phyloP scores from a whole-genome alignment of 2,888 invertebrate species.

The Pyrgus malvae region DNA sequence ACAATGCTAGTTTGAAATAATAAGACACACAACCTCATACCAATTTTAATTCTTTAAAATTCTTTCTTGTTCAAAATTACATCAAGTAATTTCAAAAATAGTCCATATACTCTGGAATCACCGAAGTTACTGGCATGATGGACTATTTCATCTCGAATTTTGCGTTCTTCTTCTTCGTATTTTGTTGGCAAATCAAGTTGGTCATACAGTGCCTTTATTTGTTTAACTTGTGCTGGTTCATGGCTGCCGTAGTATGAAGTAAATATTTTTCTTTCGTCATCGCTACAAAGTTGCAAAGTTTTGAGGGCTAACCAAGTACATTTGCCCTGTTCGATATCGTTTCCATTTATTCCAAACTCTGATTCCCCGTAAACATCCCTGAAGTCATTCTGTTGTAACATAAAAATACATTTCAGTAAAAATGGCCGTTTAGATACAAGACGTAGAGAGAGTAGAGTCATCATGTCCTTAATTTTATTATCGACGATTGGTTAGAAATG shows the following conservation, averaged over 20 bases:
- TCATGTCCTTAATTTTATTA: too few relatives aligned
- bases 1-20: too few relatives aligned
- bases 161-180: slow-evolving; percentile 87
- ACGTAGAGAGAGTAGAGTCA: too few relatives aligned
- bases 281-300: slow-evolving; percentile 87
- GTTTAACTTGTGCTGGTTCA: slow-evolving; percentile 83
- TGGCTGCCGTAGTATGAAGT: slow-evolving; percentile 86
- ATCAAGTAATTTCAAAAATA: background rate
- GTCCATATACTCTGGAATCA: slow-evolving; percentile 53
- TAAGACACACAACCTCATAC: too few relatives aligned
- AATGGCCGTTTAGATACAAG: too few relatives aligned
- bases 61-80: background rate
- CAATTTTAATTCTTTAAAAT: background rate
- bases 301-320: slow-evolving; percentile 96
- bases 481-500: too few relatives aligned
- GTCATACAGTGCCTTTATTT: slow-evolving; percentile 63
- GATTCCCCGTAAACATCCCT: slow-evolving; percentile 56
- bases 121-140: slow-evolving; percentile 87
- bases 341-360: slow-evolving; percentile 92
- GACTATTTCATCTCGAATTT: slow-evolving; percentile 86
- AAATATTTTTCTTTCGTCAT: slow-evolving; percentile 78
- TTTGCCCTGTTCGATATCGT: slow-evolving; percentile 96
- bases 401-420: background rate
- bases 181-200: slow-evolving; percentile 86
- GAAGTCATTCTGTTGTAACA: background rate